A percentile compares a stretch with the other conserved stretches of the same genome.
Conservation (phyloP, 1,140 invertebrate genomes). For the Caerostris darwini region DNA sequence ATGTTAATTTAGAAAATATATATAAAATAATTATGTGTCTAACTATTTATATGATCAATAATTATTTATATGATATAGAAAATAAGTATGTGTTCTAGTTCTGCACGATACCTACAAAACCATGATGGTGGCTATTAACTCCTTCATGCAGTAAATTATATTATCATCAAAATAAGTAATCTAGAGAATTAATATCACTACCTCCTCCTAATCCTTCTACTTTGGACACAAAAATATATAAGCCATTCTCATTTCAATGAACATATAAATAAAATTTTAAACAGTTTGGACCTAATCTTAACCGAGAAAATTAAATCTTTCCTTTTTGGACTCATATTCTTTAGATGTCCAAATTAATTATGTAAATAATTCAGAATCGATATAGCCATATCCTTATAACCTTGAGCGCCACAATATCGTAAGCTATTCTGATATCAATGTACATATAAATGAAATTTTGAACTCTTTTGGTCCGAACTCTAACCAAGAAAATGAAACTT, state of each 20-base stretch:
- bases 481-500: background rate
- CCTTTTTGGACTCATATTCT: background rate
- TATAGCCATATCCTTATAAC: background rate
- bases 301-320: background rate
- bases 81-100: background rate
- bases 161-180: slow-evolving; percentile 9
- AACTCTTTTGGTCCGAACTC: background rate
- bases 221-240: too few species aligned
- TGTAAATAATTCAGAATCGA: too few species aligned
- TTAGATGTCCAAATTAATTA: too few species aligned
- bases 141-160: background rate
- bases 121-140: too few species aligned
- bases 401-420: background rate
- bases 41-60: too few species aligned
- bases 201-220: background rate
- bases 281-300: background rate
- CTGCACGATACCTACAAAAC: background rate
- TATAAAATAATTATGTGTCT: too few species aligned
- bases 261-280: background rate
- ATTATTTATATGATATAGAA: too few species aligned
- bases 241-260: background rate
- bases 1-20: too few species aligned
- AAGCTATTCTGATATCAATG: background rate
- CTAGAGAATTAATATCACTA: background rate
- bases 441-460: background rate